These are phyloP conservation scores for Philereme transversata DNA, from an alignment of 2,888 invertebrate species.

Conservation along the genomic window DNA sequence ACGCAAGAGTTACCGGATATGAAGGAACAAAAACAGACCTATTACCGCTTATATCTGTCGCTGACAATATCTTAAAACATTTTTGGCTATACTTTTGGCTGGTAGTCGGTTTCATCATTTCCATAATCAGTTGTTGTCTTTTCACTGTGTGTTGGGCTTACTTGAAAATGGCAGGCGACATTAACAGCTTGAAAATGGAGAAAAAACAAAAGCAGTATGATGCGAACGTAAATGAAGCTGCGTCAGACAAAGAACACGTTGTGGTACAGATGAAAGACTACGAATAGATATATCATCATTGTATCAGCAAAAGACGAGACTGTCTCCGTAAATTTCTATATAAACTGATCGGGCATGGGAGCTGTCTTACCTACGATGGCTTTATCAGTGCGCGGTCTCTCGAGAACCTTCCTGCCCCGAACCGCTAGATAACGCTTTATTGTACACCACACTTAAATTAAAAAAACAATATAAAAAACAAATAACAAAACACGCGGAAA, in stretches of 20 bases:
- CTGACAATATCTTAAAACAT: constrained; percentile 2
- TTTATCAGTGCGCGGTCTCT: no score
- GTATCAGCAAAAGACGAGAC: no score
- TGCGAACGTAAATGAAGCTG: background rate
- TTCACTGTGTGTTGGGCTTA: constrained; percentile 4
- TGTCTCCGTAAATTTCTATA: no score
- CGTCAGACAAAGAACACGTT: background rate
- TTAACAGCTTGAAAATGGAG: constrained; percentile 6
- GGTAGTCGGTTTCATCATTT: background rate
- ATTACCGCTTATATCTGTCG: constrained; percentile 5
- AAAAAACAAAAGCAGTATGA: background rate
- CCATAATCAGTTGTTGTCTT: background rate
- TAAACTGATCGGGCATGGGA: no score
- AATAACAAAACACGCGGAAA: no score
- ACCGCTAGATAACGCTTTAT: no score
- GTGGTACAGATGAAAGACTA: background rate
- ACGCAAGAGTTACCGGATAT: background rate
- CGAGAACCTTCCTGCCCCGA: no score
- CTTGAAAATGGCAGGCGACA: constrained; percentile 7
- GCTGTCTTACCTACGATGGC: no score
- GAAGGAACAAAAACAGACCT: background rate
- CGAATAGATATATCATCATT: no score
- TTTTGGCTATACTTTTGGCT: constrained; percentile 18
- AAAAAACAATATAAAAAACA: no score
- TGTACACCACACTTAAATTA: no score